phyloP scores from a whole-genome alignment of 2,888 invertebrate genomes.

The Aporophyla lueneburgensis region DNA sequence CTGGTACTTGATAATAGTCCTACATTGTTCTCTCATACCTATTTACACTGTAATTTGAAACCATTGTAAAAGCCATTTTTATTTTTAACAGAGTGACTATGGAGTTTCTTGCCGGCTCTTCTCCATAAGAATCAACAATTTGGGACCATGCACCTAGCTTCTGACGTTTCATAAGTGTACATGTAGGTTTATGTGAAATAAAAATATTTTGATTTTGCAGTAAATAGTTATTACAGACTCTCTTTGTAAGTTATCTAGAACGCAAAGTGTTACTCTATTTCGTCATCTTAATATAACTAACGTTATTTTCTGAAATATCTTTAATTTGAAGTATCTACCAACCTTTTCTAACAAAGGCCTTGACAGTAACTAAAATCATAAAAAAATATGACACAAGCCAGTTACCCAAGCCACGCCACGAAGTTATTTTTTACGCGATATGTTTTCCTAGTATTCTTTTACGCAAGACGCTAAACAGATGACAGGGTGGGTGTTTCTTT shows the following conservation, averaged over 20 bases:
- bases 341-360: neutral
- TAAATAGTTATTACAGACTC: neutral
- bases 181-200: no score
- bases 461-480: slow-evolving; percentile 49
- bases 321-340: neutral
- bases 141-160: no score
- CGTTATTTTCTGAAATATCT: neutral
- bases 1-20: no score
- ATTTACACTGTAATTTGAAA: no score
- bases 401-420: neutral
- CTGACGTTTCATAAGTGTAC: no score
- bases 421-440: slow-evolving; percentile 11
- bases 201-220: no score
- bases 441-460: slow-evolving; percentile 43
- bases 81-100: no score
- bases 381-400: slow-evolving; percentile 11
- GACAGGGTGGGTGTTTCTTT: slow-evolving; percentile 16
- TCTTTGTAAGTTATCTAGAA: neutral
- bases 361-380: neutral
- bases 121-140: no score
- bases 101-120: no score
- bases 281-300: neutral
- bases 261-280: neutral
- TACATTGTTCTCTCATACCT: no score
- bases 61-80: no score